Evolutionary conservation across 2,113 vertebrate species (phyloP).

Genomic region (Hydrochoerus hydrochaeris): DNA sequence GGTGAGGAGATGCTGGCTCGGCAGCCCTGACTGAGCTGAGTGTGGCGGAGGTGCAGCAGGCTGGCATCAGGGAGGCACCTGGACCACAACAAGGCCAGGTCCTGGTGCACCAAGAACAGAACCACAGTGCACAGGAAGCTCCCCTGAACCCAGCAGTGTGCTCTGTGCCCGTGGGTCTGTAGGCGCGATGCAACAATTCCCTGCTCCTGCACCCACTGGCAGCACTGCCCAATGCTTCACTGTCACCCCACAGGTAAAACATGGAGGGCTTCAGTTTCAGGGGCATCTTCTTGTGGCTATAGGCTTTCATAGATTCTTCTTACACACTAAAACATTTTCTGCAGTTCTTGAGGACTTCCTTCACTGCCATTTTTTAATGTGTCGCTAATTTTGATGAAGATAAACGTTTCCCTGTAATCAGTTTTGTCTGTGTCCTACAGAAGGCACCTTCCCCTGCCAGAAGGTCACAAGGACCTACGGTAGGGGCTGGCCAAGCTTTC

Average conservation of each 20-base stretch:
- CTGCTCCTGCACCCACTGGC: not conserved
- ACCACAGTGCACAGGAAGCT: not conserved
- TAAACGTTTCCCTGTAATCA: no score
- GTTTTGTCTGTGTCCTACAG: not conserved
- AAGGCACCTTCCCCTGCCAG: not conserved
- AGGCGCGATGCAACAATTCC: rapidly evolving
- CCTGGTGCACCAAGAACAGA: not conserved
- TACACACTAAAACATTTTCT: not conserved
- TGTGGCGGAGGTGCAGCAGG: not conserved
- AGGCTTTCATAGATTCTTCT: not conserved
- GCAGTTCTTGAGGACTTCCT: not conserved
- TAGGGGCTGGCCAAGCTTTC: not conserved
- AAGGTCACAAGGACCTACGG: not conserved
- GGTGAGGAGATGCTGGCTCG: not conserved
- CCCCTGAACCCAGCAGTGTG: not conserved
- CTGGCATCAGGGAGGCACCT: not conserved
- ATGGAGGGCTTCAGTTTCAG: not conserved
- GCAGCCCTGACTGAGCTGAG: not conserved
- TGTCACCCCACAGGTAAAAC: not conserved
- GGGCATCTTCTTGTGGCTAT: not conserved
- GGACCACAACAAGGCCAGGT: not conserved
- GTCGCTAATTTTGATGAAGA: not conserved
- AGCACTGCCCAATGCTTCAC: not conserved
- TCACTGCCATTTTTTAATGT: not conserved
- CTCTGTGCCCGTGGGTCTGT: no score